Evolutionary conservation across 2,888 invertebrate species (phyloP).

Genomic region (Nasonia oneida): DNA sequence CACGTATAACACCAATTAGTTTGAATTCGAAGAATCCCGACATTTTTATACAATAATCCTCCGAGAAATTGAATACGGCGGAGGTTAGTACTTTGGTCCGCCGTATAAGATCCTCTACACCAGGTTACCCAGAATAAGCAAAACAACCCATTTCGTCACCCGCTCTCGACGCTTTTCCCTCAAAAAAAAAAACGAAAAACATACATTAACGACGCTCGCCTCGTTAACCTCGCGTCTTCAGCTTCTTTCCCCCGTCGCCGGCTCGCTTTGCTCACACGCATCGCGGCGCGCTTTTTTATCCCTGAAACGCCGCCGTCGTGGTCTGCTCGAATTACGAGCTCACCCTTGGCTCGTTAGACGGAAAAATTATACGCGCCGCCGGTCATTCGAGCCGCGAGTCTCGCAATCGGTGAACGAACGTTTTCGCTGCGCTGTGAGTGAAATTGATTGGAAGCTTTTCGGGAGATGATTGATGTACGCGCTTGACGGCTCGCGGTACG

Average conservation of each 20-base stretch:
- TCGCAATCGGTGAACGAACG: conserved; percentile 24
- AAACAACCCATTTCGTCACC: neutral
- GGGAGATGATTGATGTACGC: neutral
- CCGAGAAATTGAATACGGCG: conserved; percentile 29
- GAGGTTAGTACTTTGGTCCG: conserved; percentile 36
- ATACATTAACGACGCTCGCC: neutral
- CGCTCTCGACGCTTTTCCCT: neutral
- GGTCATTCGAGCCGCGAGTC: conserved; percentile 41
- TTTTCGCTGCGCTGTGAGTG: neutral
- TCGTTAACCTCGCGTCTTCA: conserved; percentile 44
- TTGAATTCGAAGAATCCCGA: too few species aligned
- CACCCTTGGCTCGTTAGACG: conserved; percentile 47
- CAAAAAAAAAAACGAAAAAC: neutral
- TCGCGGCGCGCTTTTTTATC: neutral
- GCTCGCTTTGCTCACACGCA: neutral
- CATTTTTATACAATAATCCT: neutral
- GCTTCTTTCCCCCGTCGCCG: neutral
- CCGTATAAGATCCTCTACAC: conserved; percentile 25
- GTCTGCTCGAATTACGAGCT: conserved; percentile 33
- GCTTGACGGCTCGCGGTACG: neutral
- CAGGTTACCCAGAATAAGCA: neutral
- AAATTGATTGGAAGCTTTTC: neutral
- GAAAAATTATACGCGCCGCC: conserved; percentile 19
- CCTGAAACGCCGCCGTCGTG: neutral
- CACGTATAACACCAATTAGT: neutral